Conservation (phyloP, 2,113 vertebrate species). For the Forbesichthys agassizii region DNA sequence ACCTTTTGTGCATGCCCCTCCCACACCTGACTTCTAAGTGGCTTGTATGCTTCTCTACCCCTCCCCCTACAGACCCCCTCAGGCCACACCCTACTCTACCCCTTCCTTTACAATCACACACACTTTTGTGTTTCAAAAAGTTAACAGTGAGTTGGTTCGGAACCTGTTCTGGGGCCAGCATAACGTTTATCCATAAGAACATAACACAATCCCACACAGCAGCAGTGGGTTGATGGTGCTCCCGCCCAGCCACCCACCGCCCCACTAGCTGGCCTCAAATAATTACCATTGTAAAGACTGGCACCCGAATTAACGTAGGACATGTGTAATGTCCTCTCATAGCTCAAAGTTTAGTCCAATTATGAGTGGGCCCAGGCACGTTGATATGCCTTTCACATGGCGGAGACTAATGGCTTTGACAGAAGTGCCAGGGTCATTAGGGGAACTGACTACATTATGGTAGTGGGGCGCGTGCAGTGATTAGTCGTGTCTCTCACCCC, state of each 20-base stretch:
- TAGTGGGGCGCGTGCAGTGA: constrained; percentile 72
- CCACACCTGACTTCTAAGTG: no score
- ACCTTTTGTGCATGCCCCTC: not conserved
- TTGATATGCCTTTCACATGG: constrained; percentile 71
- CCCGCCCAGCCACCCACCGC: constrained; percentile 21
- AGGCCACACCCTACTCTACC: no score
- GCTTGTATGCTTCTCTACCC: not conserved
- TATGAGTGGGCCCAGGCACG: constrained; percentile 72
- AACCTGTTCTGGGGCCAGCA: no score
- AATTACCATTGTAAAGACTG: constrained; percentile 80
- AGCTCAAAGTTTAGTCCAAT: constrained; percentile 85
- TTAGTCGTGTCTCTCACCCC: constrained; percentile 78
- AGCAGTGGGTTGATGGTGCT: constrained; percentile 24
- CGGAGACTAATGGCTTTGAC: constrained; percentile 80
- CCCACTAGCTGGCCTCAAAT: constrained; percentile 63
- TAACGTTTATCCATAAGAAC: no score
- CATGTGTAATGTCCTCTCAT: constrained; percentile 82
- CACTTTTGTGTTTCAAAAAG: no score
- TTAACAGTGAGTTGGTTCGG: no score
- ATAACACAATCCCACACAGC: constrained; percentile 7
- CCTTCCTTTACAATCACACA: no score
- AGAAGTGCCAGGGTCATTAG: constrained; percentile 78
- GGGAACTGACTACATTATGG: constrained; percentile 79
- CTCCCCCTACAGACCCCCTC: not conserved
- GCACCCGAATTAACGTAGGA: constrained; percentile 78